Conservation (phyloP, 1,140 invertebrate species). For the Euwallacea similis region DNA sequence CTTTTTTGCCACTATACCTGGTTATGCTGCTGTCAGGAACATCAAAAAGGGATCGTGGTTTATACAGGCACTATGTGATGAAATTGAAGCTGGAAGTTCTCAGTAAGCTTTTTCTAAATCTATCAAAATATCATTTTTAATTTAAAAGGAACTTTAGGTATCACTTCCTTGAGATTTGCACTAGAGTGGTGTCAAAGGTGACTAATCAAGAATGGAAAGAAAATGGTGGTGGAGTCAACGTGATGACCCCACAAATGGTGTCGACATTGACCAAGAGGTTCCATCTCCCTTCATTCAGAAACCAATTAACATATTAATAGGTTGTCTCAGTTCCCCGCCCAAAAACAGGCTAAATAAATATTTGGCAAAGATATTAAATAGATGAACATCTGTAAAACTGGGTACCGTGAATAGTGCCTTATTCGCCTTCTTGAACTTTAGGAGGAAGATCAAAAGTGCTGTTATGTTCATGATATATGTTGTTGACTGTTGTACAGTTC, state of each 20-base stretch:
- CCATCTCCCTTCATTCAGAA: constrained; percentile 25
- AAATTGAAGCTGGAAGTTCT: constrained; percentile 57
- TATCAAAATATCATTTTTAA: constrained; percentile 5
- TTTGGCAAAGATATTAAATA: too few species aligned
- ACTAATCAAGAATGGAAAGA: constrained; percentile 40
- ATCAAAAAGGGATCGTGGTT: constrained; percentile 74
- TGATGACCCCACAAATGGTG: constrained; percentile 32
- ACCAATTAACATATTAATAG: too few species aligned
- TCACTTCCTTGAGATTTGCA: constrained; percentile 47
- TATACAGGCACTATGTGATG: constrained; percentile 68
- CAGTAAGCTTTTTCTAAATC: constrained; percentile 29
- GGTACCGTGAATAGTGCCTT: too few species aligned
- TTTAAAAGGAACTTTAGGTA: constrained; percentile 24
- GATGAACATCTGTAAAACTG: too few species aligned
- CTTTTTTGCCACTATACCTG: constrained; percentile 72
- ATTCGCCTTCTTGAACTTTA: too few species aligned
- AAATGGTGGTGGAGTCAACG: constrained; percentile 15
- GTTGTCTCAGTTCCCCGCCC: too few species aligned
- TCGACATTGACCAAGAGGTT: constrained; percentile 34
- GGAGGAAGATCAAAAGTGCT: too few species aligned
- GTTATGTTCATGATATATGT: too few species aligned
- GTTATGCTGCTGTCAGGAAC: constrained; percentile 75
- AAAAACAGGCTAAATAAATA: too few species aligned
- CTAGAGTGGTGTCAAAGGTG: constrained; percentile 36
- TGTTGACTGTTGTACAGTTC: too few species aligned